Conservation (phyloP, 2,113 vertebrate genomes). For the Rynchops niger region DNA sequence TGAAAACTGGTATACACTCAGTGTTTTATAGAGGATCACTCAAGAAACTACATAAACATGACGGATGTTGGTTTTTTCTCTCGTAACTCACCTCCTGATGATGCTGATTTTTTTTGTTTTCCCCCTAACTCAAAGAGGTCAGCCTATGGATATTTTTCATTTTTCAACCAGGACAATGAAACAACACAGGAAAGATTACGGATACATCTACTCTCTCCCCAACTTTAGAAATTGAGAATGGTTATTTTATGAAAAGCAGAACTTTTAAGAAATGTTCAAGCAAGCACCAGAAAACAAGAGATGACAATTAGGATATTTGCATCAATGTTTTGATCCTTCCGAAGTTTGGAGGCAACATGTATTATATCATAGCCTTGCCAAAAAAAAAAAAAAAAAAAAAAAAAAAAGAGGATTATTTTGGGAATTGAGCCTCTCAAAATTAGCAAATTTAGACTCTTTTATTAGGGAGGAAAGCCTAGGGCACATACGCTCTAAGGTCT, state of each 20-base stretch:
- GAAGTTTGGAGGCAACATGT: neutral
- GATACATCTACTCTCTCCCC: neutral
- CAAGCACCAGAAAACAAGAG: neutral
- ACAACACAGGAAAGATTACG: neutral
- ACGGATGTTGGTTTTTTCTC: accelerated
- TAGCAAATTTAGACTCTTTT: neutral
- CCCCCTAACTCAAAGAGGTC: neutral
- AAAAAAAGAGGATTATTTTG: too few species aligned
- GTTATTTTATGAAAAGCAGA: neutral
- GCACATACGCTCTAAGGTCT: neutral
- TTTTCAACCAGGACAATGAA: neutral
- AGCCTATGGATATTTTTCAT: neutral
- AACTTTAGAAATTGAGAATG: neutral
- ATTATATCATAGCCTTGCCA: neutral
- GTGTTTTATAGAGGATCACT: neutral
- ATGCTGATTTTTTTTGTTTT: neutral
- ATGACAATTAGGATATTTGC: neutral
- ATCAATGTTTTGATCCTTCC: neutral
- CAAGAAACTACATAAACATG: neutral
- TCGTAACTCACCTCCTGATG: neutral
- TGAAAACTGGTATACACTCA: neutral
- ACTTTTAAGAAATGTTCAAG: neutral
- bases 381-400: neutral
- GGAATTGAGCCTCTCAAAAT: neutral
- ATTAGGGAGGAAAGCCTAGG: neutral